Conservation (phyloP, 2,888 invertebrate genomes). For the Apodemia duryi region DNA sequence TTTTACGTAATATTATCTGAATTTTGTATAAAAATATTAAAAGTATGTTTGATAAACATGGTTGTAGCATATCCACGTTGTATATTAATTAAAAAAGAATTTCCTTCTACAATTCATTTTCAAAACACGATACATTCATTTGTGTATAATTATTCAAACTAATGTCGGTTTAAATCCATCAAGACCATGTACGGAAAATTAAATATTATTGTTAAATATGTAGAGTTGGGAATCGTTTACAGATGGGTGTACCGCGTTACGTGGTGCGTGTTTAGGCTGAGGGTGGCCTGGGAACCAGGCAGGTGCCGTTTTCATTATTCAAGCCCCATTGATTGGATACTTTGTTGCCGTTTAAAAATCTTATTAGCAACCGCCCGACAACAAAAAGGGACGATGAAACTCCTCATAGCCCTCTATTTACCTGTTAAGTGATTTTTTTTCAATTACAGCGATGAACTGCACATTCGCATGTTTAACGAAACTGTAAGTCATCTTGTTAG, state of each 20-base stretch:
- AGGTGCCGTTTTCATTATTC: slow-evolving; percentile 79
- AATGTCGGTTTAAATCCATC: slow-evolving; percentile 38
- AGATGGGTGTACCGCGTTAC: slow-evolving; percentile 39
- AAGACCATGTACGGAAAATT: slow-evolving; percentile 36
- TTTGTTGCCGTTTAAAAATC: slow-evolving; percentile 79
- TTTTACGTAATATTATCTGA: too few species aligned
- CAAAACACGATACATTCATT: slow-evolving; percentile 52
- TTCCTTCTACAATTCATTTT: slow-evolving; percentile 33
- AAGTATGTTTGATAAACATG: too few species aligned
- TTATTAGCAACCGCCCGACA: slow-evolving; percentile 74
- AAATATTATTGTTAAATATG: slow-evolving; percentile 38
- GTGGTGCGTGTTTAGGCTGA: slow-evolving; percentile 65
- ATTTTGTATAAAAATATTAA: too few species aligned
- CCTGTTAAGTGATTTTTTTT: slow-evolving; percentile 77
- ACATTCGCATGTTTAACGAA: slow-evolving; percentile 56
- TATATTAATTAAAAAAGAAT: not conserved
- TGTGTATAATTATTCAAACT: slow-evolving; percentile 66
- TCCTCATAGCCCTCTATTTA: slow-evolving; percentile 58
- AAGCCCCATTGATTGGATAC: slow-evolving; percentile 78
- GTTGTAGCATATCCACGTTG: too few species aligned
- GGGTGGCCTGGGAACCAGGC: slow-evolving; percentile 68
- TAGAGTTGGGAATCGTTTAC: slow-evolving; percentile 47
- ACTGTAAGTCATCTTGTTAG: slow-evolving; percentile 76
- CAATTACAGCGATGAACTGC: slow-evolving; percentile 73
- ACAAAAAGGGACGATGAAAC: slow-evolving; percentile 59